Conservation (phyloP, 2,888 invertebrate genomes). For the Myopa tessellatipennis region DNA sequence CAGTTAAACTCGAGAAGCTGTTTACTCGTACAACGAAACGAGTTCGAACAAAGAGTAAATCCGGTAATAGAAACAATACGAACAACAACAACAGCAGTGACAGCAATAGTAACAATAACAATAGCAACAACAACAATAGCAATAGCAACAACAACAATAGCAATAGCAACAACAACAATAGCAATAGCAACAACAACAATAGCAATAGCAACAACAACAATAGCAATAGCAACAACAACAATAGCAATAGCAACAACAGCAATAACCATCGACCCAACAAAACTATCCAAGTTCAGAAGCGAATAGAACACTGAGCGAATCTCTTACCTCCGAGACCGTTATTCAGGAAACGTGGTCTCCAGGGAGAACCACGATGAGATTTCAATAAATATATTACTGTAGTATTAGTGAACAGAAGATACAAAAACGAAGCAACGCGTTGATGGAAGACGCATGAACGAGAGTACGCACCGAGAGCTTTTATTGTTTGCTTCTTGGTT, state of each 20-base stretch:
- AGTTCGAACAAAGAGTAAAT: background rate
- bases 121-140: background rate
- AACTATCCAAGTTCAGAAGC: background rate
- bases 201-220: constrained; percentile 1
- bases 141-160: background rate
- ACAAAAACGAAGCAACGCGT: no score
- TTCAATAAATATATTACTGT: constrained; percentile 20
- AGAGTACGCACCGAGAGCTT: no score
- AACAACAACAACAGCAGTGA: background rate
- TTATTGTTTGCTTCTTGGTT: no score
- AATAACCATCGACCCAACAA: background rate
- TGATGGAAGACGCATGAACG: no score
- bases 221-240: background rate
- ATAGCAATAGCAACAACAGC: background rate
- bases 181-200: background rate
- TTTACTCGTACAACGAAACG: background rate
- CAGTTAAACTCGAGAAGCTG: background rate
- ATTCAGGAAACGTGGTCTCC: background rate
- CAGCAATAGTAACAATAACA: background rate
- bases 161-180: background rate
- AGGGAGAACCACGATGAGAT: constrained; percentile 21
- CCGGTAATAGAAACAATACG: background rate
- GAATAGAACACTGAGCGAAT: no score
- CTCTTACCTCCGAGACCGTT: no score
- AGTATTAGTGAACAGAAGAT: background rate